A percentile compares a stretch with the other conserved stretches of the same genome.
phyloP scores from a whole-genome alignment of 2,113 vertebrate species.

The Ursus arctos region DNA sequence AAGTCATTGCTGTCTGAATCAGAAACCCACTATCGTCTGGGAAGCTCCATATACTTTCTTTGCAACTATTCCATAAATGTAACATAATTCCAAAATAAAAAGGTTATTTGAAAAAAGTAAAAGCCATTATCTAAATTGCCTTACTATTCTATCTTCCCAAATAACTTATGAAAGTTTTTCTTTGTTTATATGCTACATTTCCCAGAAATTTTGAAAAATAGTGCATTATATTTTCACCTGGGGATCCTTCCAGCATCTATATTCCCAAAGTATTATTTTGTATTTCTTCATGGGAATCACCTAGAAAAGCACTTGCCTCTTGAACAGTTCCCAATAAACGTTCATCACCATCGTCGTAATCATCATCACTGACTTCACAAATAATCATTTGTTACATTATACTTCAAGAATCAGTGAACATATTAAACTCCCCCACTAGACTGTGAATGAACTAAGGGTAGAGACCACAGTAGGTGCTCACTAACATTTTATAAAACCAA shows the following conservation, averaged over 20 bases:
- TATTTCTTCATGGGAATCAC: not conserved
- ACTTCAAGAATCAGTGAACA: not conserved
- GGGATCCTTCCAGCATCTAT: not conserved
- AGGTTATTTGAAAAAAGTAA: conserved; percentile 46
- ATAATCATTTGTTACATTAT: not conserved
- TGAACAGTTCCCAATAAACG: not conserved
- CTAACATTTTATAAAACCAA: not conserved
- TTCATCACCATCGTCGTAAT: not conserved
- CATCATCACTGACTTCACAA: not conserved
- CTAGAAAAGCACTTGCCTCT: not conserved
- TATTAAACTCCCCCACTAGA: not conserved
- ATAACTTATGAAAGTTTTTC: not conserved
- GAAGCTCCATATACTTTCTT: not conserved
- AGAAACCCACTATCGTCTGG: not conserved
- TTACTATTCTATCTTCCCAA: not conserved
- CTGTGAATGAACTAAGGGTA: not conserved
- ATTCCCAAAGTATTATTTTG: not conserved
- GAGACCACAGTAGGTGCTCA: not conserved
- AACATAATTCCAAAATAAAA: conserved; percentile 17
- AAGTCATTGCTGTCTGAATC: not conserved
- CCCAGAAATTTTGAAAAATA: conserved; percentile 1
- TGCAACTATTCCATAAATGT: not conserved
- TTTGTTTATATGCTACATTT: not conserved
- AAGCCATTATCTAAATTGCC: not conserved
- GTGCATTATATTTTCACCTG: not conserved